Base-by-base conservation (phyloP, 2,888 invertebrate genomes). In the Eumerus sabulonum region DNA sequence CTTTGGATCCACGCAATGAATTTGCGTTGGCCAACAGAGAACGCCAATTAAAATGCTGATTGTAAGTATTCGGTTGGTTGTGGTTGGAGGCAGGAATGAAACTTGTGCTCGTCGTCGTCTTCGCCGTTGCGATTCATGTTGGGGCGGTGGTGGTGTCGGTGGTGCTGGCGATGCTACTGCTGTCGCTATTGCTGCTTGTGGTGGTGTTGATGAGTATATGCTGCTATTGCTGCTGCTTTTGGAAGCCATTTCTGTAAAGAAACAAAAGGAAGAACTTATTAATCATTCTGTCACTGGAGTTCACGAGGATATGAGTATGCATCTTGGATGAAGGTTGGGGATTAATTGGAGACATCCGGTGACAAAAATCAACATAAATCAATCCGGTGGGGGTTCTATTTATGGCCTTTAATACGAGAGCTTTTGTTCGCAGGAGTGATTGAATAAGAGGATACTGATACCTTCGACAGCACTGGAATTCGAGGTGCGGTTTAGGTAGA, bases 1-100 rank as follows among this genome's bases (percentile, higher is more conserved):
- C 86, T 93, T 92, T 66, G 96, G 96, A 87, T 94, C 93, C 85
- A 94, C 93, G 83, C 89, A 85, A 79, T 79, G 79, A 60, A 79
- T 64, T 48, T 68, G 79, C 79, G 73, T 84, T 81, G 86, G 88
- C 83, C 86, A 85, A 44, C 79, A 74, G 50, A 88, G 84, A 83
- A 88, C 84, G 81, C 86, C 85, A 84, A 87, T 85, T 84, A 87
- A 82, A 82, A 87, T 83, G 83, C 86, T 85, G 85, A 88, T 86
- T 86, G 86, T 85, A 83, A 87, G 86, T 85, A 88, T 83, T 84
- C 86, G 86, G 85, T 85, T 85, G 82, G 86, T 85, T 82, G 87
- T 85, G 83, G 84, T 85, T 85, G 86, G 83, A 18, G 76, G 82
- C 73, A 67, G 74, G 72, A 81, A 79, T 60, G 62, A 50, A 35